Base-by-base conservation (phyloP, 2,797 vertebrate genomes). In the Sebastiscus tertius region DNA sequence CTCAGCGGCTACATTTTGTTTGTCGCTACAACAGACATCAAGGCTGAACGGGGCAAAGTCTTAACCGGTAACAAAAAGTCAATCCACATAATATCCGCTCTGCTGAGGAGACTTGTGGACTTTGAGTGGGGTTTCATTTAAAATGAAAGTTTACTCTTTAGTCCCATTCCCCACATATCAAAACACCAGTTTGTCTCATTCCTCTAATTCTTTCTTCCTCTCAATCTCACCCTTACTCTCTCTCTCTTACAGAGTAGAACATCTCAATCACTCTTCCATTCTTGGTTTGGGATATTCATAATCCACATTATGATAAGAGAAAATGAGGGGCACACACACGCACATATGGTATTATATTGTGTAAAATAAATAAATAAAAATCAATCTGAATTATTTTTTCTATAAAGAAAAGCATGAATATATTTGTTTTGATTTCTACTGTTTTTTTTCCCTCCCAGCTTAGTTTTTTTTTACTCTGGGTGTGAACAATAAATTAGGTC, bases 341-440 rank as follows among this genome's bases (percentile, higher is more conserved):
- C 5, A 98, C 96, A 93, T 98, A 98, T 98, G 97, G 97, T 97
- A 97, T 95, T 97, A 95, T 98, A 97, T 97, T 98, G 95, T 98
- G 98, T 96, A 87, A 93, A 96, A 93, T n/a, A n/a, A n/a, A n/a
- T n/a, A n/a, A n/a, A n/a, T n/a, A 87, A 93, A 96, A 93, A 96
- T 96, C 96, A 97, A 98, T 97, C 97, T 96, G 95, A 97, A 97
- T 95, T 97, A 96, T 97, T 96, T 99, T 99, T 99, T 98, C 96
- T 98, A 99, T 98, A 99, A 99, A 93, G 92, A 76, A 96, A 96
- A 97, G 98, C 98, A 99, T 99, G 98, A 97, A 95, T 95, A 95
- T 91, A 91, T 82, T 88, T 46, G 11, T 54, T 54, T 63, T 39
- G 2, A 59, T 93, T 85, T 82, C 0, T 81, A 67, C 73, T 4